Conservation (phyloP, 2,113 vertebrate genomes). For the Entomyzon cyanotis region DNA sequence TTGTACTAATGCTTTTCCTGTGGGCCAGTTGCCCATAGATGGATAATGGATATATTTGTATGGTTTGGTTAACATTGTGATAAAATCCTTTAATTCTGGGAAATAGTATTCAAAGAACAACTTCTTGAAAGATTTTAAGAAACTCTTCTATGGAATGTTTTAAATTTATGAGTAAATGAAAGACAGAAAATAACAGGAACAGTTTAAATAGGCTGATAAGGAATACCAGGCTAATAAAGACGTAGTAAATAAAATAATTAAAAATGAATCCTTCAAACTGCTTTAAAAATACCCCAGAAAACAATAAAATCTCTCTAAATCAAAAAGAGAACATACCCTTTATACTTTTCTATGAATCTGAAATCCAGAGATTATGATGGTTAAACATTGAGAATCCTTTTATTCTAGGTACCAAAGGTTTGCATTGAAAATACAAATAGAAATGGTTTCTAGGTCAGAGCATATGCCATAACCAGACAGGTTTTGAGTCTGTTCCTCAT, state of each 20-base stretch:
- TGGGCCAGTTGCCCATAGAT: neutral
- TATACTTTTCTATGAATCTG: neutral
- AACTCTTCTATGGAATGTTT: neutral
- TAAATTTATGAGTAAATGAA: neutral
- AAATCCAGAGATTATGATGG: slow-evolving; percentile 9
- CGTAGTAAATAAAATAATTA: neutral
- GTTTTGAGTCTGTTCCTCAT: neutral
- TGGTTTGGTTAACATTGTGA: neutral
- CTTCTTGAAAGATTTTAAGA: neutral
- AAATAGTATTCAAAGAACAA: neutral
- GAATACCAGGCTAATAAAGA: neutral
- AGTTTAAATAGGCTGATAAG: neutral
- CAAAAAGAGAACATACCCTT: accelerated
- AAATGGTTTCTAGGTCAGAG: slow-evolving; percentile 7
- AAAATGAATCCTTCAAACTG: neutral
- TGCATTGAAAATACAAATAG: slow-evolving; percentile 2
- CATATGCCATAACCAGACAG: neutral
- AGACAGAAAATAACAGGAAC: neutral
- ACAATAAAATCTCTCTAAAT: neutral
- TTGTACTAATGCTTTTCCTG: neutral
- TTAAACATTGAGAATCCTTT: neutral
- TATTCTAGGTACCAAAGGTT: slow-evolving; percentile 6
- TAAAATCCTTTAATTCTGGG: neutral
- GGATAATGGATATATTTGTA: neutral
- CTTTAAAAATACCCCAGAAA: neutral